Conservation (phyloP, 2,113 vertebrate genomes). For the Piprites chloris region DNA sequence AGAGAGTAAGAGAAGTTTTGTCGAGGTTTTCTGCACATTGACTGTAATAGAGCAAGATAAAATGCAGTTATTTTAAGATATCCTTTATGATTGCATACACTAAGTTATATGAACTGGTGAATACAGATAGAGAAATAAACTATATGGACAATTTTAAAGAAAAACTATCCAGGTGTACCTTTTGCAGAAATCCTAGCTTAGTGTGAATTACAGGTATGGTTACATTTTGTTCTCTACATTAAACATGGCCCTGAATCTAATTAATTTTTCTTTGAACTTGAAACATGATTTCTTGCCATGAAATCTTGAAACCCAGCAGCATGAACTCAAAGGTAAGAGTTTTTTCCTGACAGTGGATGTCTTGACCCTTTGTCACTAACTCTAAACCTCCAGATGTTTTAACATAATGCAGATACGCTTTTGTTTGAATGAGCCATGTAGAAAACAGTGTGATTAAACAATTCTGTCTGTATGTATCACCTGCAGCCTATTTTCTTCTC, state of each 20-base stretch:
- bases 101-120: background rate
- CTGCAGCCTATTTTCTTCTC: background rate
- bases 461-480: background rate
- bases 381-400: background rate
- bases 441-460: background rate
- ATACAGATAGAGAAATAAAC: background rate
- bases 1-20: background rate
- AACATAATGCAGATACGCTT: background rate
- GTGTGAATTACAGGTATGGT: background rate
- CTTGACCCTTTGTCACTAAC: background rate
- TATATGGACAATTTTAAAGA: background rate
- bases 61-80: background rate
- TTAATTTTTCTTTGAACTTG: background rate
- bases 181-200: background rate
- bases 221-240: background rate
- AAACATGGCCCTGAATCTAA: background rate
- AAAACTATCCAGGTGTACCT: background rate
- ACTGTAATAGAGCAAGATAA: background rate
- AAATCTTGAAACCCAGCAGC: background rate
- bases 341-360: background rate
- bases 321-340: background rate
- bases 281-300: background rate
- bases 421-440: background rate
- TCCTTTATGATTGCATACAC: background rate
- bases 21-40: background rate